Conservation (phyloP, 2,888 invertebrate species). For the Phymatocera aterrima region DNA sequence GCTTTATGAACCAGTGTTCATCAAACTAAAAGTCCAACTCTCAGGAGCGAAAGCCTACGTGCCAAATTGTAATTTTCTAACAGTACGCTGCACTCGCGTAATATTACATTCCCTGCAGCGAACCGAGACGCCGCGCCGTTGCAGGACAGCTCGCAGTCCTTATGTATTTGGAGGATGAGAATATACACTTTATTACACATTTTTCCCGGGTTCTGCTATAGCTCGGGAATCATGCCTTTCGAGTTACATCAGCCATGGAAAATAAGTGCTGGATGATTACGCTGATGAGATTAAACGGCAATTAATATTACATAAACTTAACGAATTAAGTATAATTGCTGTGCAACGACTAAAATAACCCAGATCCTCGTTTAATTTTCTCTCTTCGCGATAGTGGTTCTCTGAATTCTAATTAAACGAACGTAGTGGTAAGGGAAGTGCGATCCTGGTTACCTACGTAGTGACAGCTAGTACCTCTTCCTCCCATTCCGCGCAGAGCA, state of each 20-base stretch:
- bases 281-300: slow-evolving; percentile 21
- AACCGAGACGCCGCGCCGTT: background rate
- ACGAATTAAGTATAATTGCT: slow-evolving; percentile 14
- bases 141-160: background rate
- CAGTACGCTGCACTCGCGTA: slow-evolving; percentile 26
- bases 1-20: slow-evolving; percentile 7
- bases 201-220: background rate
- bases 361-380: slow-evolving; percentile 13
- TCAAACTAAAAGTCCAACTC: slow-evolving; percentile 35
- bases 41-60: slow-evolving; percentile 28
- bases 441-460: background rate
- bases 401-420: slow-evolving; percentile 25
- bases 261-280: background rate
- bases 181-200: background rate
- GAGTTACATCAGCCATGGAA: background rate
- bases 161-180: background rate
- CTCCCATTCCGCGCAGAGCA: background rate
- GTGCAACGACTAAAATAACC: slow-evolving; percentile 2
- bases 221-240: background rate
- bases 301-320: slow-evolving; percentile 20
- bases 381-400: background rate
- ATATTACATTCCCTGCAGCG: slow-evolving; percentile 20
- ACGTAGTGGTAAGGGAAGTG: background rate
- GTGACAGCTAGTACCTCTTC: slow-evolving; percentile 14
- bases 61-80: slow-evolving; percentile 39